Evolutionary conservation across 37 sponge, comb jelly and placozoan species (phyloP).

Genomic region (Beroe ovata): DNA sequence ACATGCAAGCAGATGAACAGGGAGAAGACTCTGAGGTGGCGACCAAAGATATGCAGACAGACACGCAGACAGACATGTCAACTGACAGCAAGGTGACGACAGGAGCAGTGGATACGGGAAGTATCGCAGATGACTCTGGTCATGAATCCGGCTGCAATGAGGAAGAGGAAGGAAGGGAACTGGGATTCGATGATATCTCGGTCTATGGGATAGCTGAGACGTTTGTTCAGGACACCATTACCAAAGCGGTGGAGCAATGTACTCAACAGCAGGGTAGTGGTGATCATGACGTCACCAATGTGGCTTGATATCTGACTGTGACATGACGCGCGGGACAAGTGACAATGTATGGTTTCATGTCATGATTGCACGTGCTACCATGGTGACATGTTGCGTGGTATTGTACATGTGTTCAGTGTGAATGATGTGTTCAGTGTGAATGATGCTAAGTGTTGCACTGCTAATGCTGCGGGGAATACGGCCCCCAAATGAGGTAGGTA

Average conservation of each 20-base stretch:
- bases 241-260: slow-evolving; percentile 13
- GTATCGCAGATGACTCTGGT: background rate
- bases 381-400: no score
- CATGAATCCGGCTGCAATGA: background rate
- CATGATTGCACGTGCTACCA: no score
- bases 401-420: no score
- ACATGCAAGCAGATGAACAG: background rate
- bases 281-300: no score
- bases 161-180: background rate
- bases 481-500: no score
- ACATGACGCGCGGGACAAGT: no score
- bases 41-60: background rate
- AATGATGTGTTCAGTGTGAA: no score
- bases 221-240: slow-evolving; percentile 35
- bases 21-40: background rate
- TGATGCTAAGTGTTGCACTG: no score
- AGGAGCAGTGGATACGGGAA: background rate
- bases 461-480: no score
- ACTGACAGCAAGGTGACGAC: background rate
- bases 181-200: background rate
- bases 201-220: background rate
- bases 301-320: no score
- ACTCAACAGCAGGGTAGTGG: no score
- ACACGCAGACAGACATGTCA: background rate
- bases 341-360: no score